A percentile compares a stretch with the other conserved stretches of the same genome.
Conservation (phyloP, 2,888 invertebrate species). For the Eurytoma adleriae region DNA sequence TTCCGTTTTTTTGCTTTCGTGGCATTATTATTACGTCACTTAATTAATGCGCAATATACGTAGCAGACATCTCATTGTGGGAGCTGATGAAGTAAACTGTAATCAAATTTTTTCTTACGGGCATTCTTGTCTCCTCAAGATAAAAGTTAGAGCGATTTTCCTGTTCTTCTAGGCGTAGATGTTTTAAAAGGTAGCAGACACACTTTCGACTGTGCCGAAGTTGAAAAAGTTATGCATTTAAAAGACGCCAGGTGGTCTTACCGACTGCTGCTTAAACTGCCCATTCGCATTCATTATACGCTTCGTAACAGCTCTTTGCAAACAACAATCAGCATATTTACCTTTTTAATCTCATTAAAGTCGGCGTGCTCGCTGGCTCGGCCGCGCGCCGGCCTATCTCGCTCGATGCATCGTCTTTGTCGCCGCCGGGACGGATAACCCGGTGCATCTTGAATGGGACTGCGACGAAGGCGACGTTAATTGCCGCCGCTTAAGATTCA, state of each 20-base stretch:
- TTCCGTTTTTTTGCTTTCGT: no score
- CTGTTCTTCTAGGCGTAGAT: background rate
- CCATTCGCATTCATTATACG: constrained; percentile 31
- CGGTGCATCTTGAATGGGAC: background rate
- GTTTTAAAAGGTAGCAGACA: constrained; percentile 5
- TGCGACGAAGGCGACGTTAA: constrained; percentile 27
- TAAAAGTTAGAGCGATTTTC: background rate
- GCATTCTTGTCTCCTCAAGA: constrained; percentile 7
- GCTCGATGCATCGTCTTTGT: background rate
- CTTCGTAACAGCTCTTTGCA: constrained; percentile 14
- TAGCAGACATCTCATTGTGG: background rate
- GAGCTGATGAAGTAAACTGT: background rate
- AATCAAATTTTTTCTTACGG: constrained; percentile 7
- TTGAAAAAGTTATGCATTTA: constrained; percentile 13
- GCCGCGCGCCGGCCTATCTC: background rate
- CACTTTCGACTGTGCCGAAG: background rate
- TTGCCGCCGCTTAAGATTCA: constrained; percentile 28
- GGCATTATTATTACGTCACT: background rate
- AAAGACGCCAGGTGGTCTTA: background rate
- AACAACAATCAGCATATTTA: constrained; percentile 31
- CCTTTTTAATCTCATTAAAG: constrained; percentile 21
- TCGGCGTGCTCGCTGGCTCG: background rate
- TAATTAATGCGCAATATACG: background rate
- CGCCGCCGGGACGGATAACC: background rate
- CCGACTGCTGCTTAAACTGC: background rate